Conservation (phyloP, 2,888 invertebrate genomes). For the Petrolisthes manimaculis region DNA sequence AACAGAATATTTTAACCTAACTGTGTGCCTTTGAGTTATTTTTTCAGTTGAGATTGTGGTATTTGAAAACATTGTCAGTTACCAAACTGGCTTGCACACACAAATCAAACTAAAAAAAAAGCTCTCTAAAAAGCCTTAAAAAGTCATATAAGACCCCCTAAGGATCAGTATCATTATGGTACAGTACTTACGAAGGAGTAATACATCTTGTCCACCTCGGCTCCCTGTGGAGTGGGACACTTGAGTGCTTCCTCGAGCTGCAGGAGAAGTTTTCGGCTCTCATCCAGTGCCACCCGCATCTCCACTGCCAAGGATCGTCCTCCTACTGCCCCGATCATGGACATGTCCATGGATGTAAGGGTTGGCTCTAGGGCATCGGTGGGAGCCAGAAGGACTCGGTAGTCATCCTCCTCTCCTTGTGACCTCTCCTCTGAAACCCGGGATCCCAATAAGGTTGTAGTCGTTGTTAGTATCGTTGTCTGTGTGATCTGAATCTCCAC, state of each 20-base stretch:
- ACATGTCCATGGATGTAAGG: conserved; percentile 42
- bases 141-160: not conserved
- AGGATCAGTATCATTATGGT: too few relatives aligned
- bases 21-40: too few relatives aligned
- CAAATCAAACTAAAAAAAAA: too few relatives aligned
- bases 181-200: conserved; percentile 63
- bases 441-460: not conserved
- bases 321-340: conserved; percentile 61
- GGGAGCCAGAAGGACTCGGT: conserved; percentile 45
- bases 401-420: conserved; percentile 47
- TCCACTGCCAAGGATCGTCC: conserved; percentile 61
- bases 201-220: conserved; percentile 63
- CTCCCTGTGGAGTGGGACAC: conserved; percentile 62
- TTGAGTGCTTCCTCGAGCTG: conserved; percentile 57
- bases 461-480: conserved; percentile 5
- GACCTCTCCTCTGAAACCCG: conserved; percentile 33
- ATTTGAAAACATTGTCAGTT: too few relatives aligned
- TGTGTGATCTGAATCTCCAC: conserved; percentile 53
- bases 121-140: too few relatives aligned
- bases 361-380: conserved; percentile 51
- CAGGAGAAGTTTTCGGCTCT: conserved; percentile 54
- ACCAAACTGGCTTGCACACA: too few relatives aligned
- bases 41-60: too few relatives aligned
- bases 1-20: too few relatives aligned
- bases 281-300: conserved; percentile 60